Conservation (phyloP, 2,113 vertebrate genomes). For the Ameiurus melas region DNA sequence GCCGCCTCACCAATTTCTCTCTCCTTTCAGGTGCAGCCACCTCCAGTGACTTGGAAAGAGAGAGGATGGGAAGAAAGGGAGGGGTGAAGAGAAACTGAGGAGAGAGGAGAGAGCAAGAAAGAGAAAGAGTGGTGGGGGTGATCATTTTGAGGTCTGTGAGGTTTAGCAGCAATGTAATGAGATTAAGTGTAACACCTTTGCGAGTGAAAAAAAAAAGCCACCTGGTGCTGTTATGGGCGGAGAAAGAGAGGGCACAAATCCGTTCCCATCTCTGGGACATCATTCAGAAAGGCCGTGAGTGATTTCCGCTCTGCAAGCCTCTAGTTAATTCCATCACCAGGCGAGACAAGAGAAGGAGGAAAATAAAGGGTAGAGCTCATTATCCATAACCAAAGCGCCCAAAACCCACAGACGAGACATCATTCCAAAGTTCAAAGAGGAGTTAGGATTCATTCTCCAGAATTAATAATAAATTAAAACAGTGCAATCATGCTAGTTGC, state of each 20-base stretch:
- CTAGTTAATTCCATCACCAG: slow-evolving; percentile 87
- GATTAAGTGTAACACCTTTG: slow-evolving; percentile 92
- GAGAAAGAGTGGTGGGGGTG: slow-evolving; percentile 58
- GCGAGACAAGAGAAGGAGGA: slow-evolving; percentile 45
- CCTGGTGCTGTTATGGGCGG: slow-evolving; percentile 86
- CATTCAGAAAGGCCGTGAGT: slow-evolving; percentile 82
- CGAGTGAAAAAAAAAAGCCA: slow-evolving; percentile 79
- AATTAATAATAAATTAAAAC: neutral
- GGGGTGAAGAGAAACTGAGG: slow-evolving; percentile 82
- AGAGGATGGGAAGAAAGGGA: slow-evolving; percentile 87
- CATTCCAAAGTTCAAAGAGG: slow-evolving; percentile 32
- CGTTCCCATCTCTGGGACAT: slow-evolving; percentile 89
- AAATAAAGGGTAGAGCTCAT: slow-evolving; percentile 57
- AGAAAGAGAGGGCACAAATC: slow-evolving; percentile 79
- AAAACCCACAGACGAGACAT: slow-evolving; percentile 36
- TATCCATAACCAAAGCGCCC: slow-evolving; percentile 38
- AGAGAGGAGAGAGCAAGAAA: slow-evolving; percentile 23
- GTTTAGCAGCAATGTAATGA: slow-evolving; percentile 89
- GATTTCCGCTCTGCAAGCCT: slow-evolving; percentile 82
- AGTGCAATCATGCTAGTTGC: neutral
- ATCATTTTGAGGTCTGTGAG: slow-evolving; percentile 91
- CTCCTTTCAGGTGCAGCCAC: slow-evolving; percentile 90
- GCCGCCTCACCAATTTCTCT: slow-evolving; percentile 85
- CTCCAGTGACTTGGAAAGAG: slow-evolving; percentile 90
- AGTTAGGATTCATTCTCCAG: neutral